Evolutionary conservation across 2,888 invertebrate species (phyloP).

Genomic region (Dasypolia templi): DNA sequence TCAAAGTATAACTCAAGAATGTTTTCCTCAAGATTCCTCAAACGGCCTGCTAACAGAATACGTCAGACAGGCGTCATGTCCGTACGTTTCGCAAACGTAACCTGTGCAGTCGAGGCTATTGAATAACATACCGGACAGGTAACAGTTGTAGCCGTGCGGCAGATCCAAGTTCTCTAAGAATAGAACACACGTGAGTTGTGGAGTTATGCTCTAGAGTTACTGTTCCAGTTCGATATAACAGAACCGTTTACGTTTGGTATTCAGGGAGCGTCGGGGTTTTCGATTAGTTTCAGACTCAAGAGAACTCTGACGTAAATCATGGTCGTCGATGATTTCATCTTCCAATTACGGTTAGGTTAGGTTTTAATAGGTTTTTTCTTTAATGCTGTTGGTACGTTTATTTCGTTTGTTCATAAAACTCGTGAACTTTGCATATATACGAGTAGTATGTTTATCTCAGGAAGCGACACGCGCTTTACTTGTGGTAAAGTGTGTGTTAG

Average conservation of each 20-base stretch:
- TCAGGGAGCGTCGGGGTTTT: background rate
- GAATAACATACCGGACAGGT: background rate
- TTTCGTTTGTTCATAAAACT: background rate
- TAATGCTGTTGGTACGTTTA: background rate
- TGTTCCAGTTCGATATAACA: slow-evolving; percentile 5
- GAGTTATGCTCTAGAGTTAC: background rate
- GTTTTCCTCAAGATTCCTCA: no score
- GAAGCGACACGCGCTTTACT: background rate
- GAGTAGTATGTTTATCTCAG: background rate
- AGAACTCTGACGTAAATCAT: background rate
- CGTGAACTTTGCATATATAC: no score
- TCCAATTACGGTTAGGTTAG: background rate
- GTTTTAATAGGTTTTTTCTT: background rate
- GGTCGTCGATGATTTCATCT: background rate
- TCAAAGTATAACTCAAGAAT: no score
- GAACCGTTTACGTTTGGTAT: background rate
- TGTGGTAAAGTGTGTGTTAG: background rate
- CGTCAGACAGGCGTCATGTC: slow-evolving; percentile 14
- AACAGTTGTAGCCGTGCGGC: background rate
- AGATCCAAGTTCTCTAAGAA: background rate
- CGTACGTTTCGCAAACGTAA: background rate
- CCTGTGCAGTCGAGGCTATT: background rate
- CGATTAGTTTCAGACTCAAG: background rate
- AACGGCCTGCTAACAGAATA: no score
- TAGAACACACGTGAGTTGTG: slow-evolving; percentile 1